Evolutionary conservation across 2,113 vertebrate species (phyloP), one percentile per base, ranked within the genome.

Genomic region (Oreochromis spilurus): DNA sequence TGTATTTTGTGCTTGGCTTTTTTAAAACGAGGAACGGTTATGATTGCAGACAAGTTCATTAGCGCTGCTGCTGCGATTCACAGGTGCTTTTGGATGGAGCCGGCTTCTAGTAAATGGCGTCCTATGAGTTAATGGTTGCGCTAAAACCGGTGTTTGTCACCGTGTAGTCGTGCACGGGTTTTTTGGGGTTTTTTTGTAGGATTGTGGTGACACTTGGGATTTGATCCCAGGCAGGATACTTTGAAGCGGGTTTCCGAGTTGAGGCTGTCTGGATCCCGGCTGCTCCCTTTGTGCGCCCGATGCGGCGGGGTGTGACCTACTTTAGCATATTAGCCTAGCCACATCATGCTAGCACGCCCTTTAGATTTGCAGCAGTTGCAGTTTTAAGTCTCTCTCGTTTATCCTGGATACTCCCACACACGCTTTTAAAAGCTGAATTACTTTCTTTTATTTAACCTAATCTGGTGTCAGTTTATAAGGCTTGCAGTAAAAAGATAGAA

Each of bases 231-330:
- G 26, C 48, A 13, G 36, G 34, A 10, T 75, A 9, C 36, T 45
- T 29, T n/a, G 19, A 57, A 40, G 48, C n/a, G 16, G 52, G 29
- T 36, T 70, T 84, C 52, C 5, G 65, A 70, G 45, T 81, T 77
- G 55, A 62, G 90, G 67, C 29, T 54, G 91, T 93, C 84, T 90
- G 55, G 82, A 36, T 82, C 70, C 40, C 50, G 88, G 83, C 90
- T 89, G 91, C 36, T 93, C 89, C 93, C 93, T 96, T 95, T 94
- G 93, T 95, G 94, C 91, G 89, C 55, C 86, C 88, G 84, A 90
- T 96, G 95, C 93, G 92, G 89, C 92, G 95, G 96, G 96, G 96
- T 97, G 96, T 96, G 96, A 96, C 96, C 96, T 97, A 96, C 90
- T 97, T 96, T 96, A 94, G 92, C 94, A 87, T 70, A 80, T 52